Conservation (phyloP, 2,888 invertebrate genomes). For the Luperina nickerlii region DNA sequence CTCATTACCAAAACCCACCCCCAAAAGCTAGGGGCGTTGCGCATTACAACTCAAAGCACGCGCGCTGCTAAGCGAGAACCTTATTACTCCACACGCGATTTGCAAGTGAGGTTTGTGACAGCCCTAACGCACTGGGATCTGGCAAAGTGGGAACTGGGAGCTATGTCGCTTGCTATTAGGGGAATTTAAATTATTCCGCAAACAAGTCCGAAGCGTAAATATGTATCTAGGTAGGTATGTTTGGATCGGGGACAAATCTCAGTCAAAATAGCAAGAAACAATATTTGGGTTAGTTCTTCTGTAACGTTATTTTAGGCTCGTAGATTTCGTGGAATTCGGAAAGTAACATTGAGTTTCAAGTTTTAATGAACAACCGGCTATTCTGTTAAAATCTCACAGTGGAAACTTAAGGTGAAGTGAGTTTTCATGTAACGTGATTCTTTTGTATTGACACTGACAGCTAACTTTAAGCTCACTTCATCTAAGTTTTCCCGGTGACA, state of each 20-base stretch:
- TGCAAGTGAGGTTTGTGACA: slow-evolving; percentile 76
- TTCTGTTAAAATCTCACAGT: not conserved
- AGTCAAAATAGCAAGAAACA: not conserved
- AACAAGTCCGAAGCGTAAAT: not conserved
- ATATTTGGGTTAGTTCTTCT: not conserved
- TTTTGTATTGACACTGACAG: no score
- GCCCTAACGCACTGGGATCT: slow-evolving; percentile 64
- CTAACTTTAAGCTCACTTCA: no score
- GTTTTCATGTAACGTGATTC: no score
- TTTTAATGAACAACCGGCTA: not conserved
- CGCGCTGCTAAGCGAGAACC: slow-evolving; percentile 77
- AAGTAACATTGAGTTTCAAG: not conserved
- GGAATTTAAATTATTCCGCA: slow-evolving; percentile 43
- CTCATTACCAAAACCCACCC: slow-evolving; percentile 14
- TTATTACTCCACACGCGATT: slow-evolving; percentile 80
- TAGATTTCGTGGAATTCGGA: not conserved
- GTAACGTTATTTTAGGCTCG: not conserved
- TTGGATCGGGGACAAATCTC: not conserved
- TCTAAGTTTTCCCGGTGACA: no score
- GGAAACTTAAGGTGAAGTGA: not conserved
- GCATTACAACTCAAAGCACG: slow-evolving; percentile 80
- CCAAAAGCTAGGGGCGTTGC: slow-evolving; percentile 34
- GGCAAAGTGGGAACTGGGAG: slow-evolving; percentile 17
- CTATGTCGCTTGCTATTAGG: slow-evolving; percentile 21
- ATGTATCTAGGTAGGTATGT: not conserved